Conservation (phyloP, 2,797 vertebrate genomes). For the Enteromius anoplus region DNA sequence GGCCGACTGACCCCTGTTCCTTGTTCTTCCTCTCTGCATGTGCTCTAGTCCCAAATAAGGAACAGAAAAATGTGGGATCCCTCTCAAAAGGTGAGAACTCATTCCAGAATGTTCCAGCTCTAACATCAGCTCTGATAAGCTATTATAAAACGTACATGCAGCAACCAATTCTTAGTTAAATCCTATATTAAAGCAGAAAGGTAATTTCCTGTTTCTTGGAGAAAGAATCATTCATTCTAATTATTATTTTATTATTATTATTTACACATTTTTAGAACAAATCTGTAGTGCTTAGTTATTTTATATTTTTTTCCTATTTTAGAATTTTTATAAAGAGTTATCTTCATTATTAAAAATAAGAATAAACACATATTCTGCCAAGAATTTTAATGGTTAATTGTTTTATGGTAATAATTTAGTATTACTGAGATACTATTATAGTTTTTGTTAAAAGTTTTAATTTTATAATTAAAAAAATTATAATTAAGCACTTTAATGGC, state of each 20-base stretch:
- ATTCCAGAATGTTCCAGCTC: conserved; percentile 9
- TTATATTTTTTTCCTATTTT: too few species aligned
- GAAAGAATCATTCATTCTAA: background rate
- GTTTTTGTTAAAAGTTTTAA: background rate
- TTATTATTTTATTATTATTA: background rate
- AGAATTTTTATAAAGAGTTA: too few species aligned
- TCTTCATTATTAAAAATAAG: background rate
- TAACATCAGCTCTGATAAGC: conserved; percentile 3
- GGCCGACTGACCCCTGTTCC: conserved; percentile 55
- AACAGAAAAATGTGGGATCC: conserved; percentile 65
- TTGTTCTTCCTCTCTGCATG: conserved; percentile 52
- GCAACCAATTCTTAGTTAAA: background rate
- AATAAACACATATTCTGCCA: background rate
- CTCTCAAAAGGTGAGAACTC: conserved; percentile 67
- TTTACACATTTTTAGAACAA: background rate
- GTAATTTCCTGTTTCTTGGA: background rate
- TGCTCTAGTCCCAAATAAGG: conserved; percentile 71
- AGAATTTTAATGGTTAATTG: background rate
- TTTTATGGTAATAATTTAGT: too few species aligned
- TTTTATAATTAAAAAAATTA: too few species aligned
- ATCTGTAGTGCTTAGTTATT: background rate
- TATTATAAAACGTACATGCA: background rate
- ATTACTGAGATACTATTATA: background rate
- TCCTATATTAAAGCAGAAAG: background rate
- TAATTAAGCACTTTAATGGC: background rate